phyloP scores from a whole-genome alignment of 2,888 invertebrate genomes.

The Trissoscelio sp. region DNA sequence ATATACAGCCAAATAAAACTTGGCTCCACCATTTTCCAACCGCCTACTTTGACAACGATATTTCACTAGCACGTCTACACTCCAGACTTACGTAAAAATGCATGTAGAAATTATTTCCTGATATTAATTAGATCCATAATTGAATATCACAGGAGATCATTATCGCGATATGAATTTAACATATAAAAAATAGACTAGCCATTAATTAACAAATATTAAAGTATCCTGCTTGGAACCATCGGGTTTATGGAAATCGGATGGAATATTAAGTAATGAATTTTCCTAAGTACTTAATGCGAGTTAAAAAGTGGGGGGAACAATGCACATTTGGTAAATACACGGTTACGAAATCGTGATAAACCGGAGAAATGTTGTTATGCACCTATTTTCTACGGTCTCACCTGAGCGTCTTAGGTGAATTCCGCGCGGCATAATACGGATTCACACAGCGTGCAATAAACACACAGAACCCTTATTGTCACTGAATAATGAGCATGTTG shows the following conservation, averaged over 20 bases:
- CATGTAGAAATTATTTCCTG: constrained; percentile 43
- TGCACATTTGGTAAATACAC: constrained; percentile 41
- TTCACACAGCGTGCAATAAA: constrained; percentile 53
- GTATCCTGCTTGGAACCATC: neutral
- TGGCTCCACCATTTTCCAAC: neutral
- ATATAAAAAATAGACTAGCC: neutral
- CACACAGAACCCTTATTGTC: constrained; percentile 40
- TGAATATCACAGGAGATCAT: constrained; percentile 18
- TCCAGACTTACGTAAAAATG: constrained; percentile 37
- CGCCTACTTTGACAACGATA: constrained; percentile 37
- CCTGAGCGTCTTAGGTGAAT: constrained; percentile 29
- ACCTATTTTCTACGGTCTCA: constrained; percentile 44
- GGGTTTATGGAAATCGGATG: constrained; percentile 29
- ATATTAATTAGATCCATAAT: constrained; percentile 48
- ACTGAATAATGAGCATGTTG: constrained; percentile 50
- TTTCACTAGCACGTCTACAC: constrained; percentile 7
- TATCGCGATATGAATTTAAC: constrained; percentile 15
- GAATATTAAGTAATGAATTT: constrained; percentile 29
- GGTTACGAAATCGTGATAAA: constrained; percentile 59
- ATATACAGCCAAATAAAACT: constrained; percentile 1
- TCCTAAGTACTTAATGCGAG: neutral
- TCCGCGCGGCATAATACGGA: constrained; percentile 19
- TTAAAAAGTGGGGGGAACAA: constrained; percentile 34
- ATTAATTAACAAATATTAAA: constrained; percentile 6
- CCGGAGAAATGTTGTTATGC: constrained; percentile 62